Base-by-base conservation (phyloP, 2,888 invertebrate species). In the Lamellibrachia satsuma region DNA sequence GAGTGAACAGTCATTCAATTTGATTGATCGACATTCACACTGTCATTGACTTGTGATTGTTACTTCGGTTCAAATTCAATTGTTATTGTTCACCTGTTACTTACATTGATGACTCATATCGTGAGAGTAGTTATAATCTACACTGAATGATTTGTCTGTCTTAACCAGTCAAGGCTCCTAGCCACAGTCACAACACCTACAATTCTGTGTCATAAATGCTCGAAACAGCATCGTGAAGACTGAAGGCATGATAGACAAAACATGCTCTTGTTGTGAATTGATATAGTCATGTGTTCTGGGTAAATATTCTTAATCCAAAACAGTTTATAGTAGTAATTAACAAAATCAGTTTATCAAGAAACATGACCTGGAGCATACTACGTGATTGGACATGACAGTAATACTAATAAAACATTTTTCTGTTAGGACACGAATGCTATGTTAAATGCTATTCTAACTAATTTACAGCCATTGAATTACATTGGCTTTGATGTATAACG, bases 321-420 rank as follows among this genome's bases (percentile, higher is more conserved):
- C 39, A 39, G 1, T 39, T 75, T 75, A 22, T 15, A 75, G 22
- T 75, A 75, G 75, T 22, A 75, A 75, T 75, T 75, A 75, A 15
- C 22, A 75, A 22, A 22, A 22, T 75, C 22, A 55, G 55, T 55
- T 55, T 1, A 55, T 55, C 8, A 9, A 7, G 9, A 55, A 92
- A 92, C 93, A 92, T 90, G 92, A 11, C 52, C 52, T 39, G 39
- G 39, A 39, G 39, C 39, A 0, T 39, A 55, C 51, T 92, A 90
- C 27, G 52, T 52, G 52, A 52, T 90, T 90, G 75, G n/a, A 90
- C 60, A 57, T 22, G 92, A 55, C 90, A 8, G 27, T 90, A 39
- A 22, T 95, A 97, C 98, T 98, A 22, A 93, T 39, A n/a, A 6
- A 75, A 60, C 15, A 60, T 22, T 11, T 75, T 75, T n/a, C 75